phyloP scores from a whole-genome alignment of 2,797 vertebrate genomes.

The Paratrypauchen microcephalus region DNA sequence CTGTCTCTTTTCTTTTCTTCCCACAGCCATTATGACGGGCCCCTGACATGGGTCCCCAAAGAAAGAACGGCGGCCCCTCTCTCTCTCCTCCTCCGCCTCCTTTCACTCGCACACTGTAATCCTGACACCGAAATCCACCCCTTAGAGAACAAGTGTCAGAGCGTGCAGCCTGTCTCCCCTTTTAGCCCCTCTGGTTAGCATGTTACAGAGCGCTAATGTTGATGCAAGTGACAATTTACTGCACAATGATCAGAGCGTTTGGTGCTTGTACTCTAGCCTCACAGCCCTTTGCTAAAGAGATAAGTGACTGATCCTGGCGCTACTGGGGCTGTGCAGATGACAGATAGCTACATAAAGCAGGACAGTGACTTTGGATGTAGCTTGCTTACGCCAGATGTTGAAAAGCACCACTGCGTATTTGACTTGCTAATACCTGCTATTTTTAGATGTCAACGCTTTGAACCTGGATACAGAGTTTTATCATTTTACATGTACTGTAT shows the following conservation, averaged over 20 bases:
- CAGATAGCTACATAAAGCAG: constrained; percentile 51
- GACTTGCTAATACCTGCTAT: constrained; percentile 54
- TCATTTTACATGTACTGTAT: constrained; percentile 16
- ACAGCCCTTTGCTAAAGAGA: constrained; percentile 49
- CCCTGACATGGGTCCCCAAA: constrained; percentile 51
- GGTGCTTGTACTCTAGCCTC: constrained; percentile 45
- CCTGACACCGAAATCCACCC: constrained; percentile 59
- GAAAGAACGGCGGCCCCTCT: constrained; percentile 47
- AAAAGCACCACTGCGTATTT: constrained; percentile 40
- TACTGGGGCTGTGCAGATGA: constrained; percentile 39
- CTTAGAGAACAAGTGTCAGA: constrained; percentile 67
- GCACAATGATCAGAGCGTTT: constrained; percentile 61
- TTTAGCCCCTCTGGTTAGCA: constrained; percentile 55
- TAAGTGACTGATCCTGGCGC: constrained; percentile 53
- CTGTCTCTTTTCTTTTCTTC: constrained; percentile 36
- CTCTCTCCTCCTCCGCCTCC: constrained; percentile 45
- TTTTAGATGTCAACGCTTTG: constrained; percentile 33
- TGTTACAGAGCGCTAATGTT: constrained; percentile 61
- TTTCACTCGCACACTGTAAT: constrained; percentile 55
- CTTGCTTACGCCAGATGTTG: constrained; percentile 52
- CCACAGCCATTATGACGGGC: constrained; percentile 38
- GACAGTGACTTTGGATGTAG: constrained; percentile 34
- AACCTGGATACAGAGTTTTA: constrained; percentile 13
- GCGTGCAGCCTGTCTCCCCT: constrained; percentile 37
- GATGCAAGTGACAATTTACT: constrained; percentile 70